phyloP scores from a whole-genome alignment of 2,113 vertebrate genomes.

The Leptobrachium ailaonicum region DNA sequence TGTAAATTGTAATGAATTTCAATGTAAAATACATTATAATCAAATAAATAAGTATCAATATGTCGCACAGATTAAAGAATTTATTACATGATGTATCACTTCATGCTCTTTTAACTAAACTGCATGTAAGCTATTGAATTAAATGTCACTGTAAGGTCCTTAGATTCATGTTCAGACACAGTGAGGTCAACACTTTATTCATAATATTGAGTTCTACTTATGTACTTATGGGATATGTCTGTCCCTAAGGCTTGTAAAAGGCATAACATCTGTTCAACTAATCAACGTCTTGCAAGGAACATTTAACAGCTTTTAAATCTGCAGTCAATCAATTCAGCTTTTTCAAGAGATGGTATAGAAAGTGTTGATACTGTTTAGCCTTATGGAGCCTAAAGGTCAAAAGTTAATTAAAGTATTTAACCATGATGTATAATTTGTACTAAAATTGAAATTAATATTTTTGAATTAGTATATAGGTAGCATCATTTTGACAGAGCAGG shows the following conservation, averaged over 20 bases:
- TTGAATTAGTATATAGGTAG: neutral
- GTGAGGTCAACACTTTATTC: neutral
- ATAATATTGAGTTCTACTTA: conserved; percentile 14
- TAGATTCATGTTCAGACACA: neutral
- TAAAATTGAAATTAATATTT: neutral
- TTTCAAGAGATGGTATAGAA: conserved; percentile 19
- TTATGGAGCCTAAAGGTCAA: conserved; percentile 19
- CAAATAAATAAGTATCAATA: too few species aligned
- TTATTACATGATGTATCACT: too few species aligned
- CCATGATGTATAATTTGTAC: conserved; percentile 15
- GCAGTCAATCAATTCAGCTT: conserved; percentile 22
- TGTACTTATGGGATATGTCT: conserved; percentile 8
- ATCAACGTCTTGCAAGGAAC: conserved; percentile 11
- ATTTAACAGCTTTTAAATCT: conserved; percentile 13
- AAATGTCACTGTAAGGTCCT: neutral
- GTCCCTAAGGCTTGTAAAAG: conserved; percentile 13
- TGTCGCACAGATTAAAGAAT: too few species aligned
- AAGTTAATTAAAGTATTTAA: conserved; percentile 17
- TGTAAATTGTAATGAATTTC: too few species aligned
- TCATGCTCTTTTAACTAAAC: neutral
- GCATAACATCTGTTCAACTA: conserved; percentile 13
- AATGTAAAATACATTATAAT: too few species aligned
- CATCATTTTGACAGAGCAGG: neutral
- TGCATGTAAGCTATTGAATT: neutral
- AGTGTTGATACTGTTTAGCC: conserved; percentile 11